Evolutionary conservation across 35 echinoderm and acorn worm genomes (phyloP).

Genomic region (Patiria miniata): DNA sequence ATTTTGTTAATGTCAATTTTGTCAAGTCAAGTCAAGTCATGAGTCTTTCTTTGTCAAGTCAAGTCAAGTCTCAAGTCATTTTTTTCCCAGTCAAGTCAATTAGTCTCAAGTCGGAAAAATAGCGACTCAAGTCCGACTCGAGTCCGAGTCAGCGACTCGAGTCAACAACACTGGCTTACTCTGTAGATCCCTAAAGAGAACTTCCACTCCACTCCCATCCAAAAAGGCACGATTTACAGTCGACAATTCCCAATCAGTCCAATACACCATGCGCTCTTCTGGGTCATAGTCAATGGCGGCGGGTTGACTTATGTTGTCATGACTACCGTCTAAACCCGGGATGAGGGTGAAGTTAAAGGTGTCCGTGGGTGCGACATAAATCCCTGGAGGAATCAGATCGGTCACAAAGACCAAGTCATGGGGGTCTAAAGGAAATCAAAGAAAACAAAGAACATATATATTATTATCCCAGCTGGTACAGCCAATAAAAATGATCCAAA

Average conservation of each 20-base stretch:
- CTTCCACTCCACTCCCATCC: neutral
- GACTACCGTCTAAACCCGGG: neutral
- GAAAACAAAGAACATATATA: too few relatives aligned
- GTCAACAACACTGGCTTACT: too few relatives aligned
- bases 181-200: neutral
- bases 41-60: too few relatives aligned
- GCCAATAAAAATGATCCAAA: too few relatives aligned
- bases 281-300: conserved; percentile 55
- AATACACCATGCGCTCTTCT: conserved; percentile 36
- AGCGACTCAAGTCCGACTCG: too few relatives aligned
- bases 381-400: neutral
- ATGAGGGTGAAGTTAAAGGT: conserved; percentile 20
- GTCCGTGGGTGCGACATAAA: neutral
- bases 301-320: neutral
- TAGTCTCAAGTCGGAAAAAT: too few relatives aligned
- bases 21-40: too few relatives aligned
- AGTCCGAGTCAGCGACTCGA: too few relatives aligned
- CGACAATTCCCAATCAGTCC: conserved; percentile 4
- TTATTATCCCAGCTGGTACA: too few relatives aligned
- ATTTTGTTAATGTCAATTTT: too few relatives aligned
- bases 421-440: neutral
- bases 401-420: neutral
- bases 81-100: too few relatives aligned
- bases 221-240: neutral
- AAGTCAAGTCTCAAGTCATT: too few relatives aligned